Evolutionary conservation across 2,888 invertebrate genomes (phyloP).

Genomic region (Dendrolimus houi): DNA sequence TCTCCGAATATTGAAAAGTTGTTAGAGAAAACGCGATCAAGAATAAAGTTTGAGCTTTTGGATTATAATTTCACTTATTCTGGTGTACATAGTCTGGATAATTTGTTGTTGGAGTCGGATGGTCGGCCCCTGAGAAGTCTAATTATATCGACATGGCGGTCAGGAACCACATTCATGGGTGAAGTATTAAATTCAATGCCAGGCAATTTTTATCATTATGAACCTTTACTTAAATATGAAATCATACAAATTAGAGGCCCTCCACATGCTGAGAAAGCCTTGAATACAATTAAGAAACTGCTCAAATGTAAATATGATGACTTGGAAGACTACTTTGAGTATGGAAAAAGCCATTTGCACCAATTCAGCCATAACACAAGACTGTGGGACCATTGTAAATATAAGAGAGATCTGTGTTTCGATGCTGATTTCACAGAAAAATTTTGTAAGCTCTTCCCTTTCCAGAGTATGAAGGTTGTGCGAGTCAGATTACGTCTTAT

Average conservation of each 20-base stretch:
- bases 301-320: conserved; percentile 85
- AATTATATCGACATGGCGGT: conserved; percentile 92
- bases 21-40: conserved; percentile 48
- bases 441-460: conserved; percentile 89
- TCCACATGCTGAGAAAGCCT: conserved; percentile 80
- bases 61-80: conserved; percentile 52
- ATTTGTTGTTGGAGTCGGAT: conserved; percentile 81
- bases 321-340: conserved; percentile 85
- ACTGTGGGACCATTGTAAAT: conserved; percentile 88
- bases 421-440: conserved; percentile 81
- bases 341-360: conserved; percentile 85
- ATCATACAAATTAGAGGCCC: conserved; percentile 88
- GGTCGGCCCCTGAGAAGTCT: conserved; percentile 86
- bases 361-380: conserved; percentile 90
- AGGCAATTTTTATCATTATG: conserved; percentile 93
- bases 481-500: conserved; percentile 84
- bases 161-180: conserved; percentile 93
- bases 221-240: conserved; percentile 89
- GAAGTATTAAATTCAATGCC: conserved; percentile 90
- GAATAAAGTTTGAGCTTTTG: conserved; percentile 53
- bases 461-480: conserved; percentile 93
- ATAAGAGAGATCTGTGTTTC: conserved; percentile 65
- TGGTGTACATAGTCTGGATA: conserved; percentile 74
- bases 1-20: conserved; percentile 53
- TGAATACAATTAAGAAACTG: conserved; percentile 82